A percentile compares a stretch with the other conserved stretches of the same genome.
These are phyloP conservation scores for Adelges cooleyi DNA, from an alignment of 1,140 invertebrate species.

Conservation along the genomic window DNA sequence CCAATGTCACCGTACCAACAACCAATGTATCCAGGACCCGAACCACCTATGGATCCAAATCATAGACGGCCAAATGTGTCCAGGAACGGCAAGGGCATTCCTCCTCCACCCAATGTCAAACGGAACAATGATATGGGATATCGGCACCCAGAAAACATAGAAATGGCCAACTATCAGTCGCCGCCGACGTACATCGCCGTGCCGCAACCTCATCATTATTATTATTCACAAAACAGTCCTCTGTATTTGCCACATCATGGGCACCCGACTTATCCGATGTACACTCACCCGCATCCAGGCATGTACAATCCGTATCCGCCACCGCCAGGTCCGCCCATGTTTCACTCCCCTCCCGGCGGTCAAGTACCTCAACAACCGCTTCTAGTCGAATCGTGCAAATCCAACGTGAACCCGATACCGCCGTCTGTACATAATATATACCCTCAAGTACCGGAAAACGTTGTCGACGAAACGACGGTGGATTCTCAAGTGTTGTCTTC, in stretches of 20 bases:
- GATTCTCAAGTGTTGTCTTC: not conserved
- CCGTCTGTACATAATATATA: constrained; percentile 20
- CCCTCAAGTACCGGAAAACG: constrained; percentile 17
- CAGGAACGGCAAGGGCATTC: constrained; percentile 11
- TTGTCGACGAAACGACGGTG: not conserved
- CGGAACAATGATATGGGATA: constrained; percentile 13
- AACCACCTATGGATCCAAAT: constrained; percentile 23
- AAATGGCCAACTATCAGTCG: constrained; percentile 21
- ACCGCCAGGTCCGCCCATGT: constrained; percentile 6
- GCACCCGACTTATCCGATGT: constrained; percentile 24
- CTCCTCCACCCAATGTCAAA: constrained; percentile 19
- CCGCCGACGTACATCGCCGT: constrained; percentile 21
- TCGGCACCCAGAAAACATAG: constrained; percentile 23
- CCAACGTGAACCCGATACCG: constrained; percentile 14
- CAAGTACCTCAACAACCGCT: constrained; percentile 25
- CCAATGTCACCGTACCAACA: constrained; percentile 17
- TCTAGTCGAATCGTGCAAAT: constrained; percentile 22
- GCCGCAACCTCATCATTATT: constrained; percentile 21
- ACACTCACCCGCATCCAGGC: constrained; percentile 19
- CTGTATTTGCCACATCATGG: constrained; percentile 20
- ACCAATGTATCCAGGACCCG: constrained; percentile 15
- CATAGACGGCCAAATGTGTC: constrained; percentile 9
- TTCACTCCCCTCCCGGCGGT: constrained; percentile 8
- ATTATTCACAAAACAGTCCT: constrained; percentile 24
- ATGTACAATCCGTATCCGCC: constrained; percentile 24